Evolutionary conservation across 2,888 invertebrate species (phyloP), one percentile per base, ranked within the genome.

Genomic region (Sicus ferrugineus): DNA sequence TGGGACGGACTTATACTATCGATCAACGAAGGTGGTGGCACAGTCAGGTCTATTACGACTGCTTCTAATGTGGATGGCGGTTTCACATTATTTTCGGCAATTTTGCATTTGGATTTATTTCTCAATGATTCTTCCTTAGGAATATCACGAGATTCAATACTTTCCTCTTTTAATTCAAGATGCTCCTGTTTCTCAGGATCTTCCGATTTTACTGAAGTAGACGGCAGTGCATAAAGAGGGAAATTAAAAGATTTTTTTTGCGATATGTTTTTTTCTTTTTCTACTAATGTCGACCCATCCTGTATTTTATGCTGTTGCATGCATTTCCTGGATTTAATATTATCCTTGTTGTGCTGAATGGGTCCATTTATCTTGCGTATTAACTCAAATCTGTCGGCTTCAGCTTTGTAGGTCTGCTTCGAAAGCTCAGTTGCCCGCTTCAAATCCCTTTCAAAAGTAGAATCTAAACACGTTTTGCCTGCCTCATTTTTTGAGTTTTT

Each of bases 341-440:
- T n/a, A n/a, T n/a, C n/a, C n/a, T n/a, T n/a, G n/a, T n/a, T n/a
- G 28, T 11, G 19, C 56, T 31, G 34, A 14, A 52, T 19, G 9
- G 28, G 7, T 7, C 19, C 11, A 16, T 59, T 28, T 30, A 1
- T 16, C 14, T 19, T n/a, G n/a, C n/a, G n/a, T n/a, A n/a, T n/a
- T n/a, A n/a, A n/a, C n/a, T n/a, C n/a, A n/a, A n/a, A n/a, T n/a
- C n/a, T n/a, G n/a, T n/a, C n/a, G n/a, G n/a, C n/a, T n/a, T 72
- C 68, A 66, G 63, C 48, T 38, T 67, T 21, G 5, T 31, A 69
- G 6, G 48, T 21, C 62, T 61, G 30, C 19, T 72, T 74, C 0
- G 80, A 81, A 1, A 72, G 31, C 26, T 72, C 31, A 19, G 78
- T 5, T 0, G 75, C 80, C 1, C 28, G 42, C 42, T 75, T 21